Evolutionary conservation across 2,888 invertebrate genomes (phyloP), one percentile per base, ranked within the genome.

Genomic region (Lasioglossum vierecki): DNA sequence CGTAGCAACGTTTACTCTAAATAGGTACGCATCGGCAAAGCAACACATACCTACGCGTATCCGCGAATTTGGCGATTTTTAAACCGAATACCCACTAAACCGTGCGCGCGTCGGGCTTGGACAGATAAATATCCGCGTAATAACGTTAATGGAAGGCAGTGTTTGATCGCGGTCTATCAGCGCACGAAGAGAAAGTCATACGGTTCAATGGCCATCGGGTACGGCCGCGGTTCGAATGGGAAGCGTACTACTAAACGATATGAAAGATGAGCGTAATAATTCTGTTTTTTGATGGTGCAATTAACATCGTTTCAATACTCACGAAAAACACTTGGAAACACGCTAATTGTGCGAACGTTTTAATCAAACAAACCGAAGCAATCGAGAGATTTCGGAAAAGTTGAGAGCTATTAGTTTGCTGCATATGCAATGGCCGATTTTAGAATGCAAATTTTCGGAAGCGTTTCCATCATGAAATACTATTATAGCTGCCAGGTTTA

Each of bases 81-180:
- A 71, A 74, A 76, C 35, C 68, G 57, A 15, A 49, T 26, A 30
- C 2, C 44, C 76, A 39, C 78, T 49, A 46, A 66, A 77, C 75
- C 79, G 68, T 46, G 71, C 39, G 39, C 30, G 30, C 30, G 4
- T 35, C 15, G 30, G 30, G 63, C 70, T n/a, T 46, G 75, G 76
- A 41, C 68, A 82, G 78, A 80, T 84, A 84, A 84, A 87, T 84
- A 82, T 82, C 44, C 75, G 60, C 79, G 85, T 84, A 90, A 91
- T 91, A 91, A 92, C 85, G 88, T 81, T 91, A 92, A 92, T 91
- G 92, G 92, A 92, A 89, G 84, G 82, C 85, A 71, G 75, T 87
- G 81, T 87, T 90, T 86, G 87, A 84, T 77, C 80, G 75, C 70
- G 66, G 80, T 76, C 82, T 90, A 86, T 86, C 87, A 82, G 82